Conservation (phyloP, 2,888 invertebrate genomes). For the Spialia ferax region DNA sequence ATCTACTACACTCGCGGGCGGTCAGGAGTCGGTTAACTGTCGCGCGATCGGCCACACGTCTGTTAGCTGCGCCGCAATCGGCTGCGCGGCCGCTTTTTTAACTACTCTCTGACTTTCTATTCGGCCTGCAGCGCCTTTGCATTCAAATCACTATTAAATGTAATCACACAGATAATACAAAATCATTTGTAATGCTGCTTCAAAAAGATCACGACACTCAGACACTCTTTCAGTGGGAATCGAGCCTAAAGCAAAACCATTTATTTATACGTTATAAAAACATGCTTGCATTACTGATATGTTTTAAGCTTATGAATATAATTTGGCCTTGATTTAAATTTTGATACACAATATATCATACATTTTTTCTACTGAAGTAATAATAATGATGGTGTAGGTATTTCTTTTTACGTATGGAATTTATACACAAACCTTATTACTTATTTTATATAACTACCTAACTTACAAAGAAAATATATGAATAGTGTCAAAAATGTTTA, state of each 20-base stretch:
- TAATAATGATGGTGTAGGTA: not conserved
- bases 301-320: conserved; percentile 36
- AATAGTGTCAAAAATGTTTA: not conserved
- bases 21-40: too few species aligned
- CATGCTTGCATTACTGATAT: conserved; percentile 30
- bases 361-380: not conserved
- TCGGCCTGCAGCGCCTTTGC: too few species aligned
- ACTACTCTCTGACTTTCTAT: too few species aligned
- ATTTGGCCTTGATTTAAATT: conserved; percentile 31
- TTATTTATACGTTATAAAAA: conserved; percentile 22
- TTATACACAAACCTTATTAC: not conserved
- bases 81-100: too few species aligned
- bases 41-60: too few species aligned
- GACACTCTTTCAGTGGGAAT: not conserved
- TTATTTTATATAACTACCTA: not conserved
- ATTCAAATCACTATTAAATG: too few species aligned
- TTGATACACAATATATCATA: conserved; percentile 9
- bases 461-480: not conserved
- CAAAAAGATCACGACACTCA: too few species aligned
- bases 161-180: too few species aligned
- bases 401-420: not conserved
- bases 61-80: too few species aligned
- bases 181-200: too few species aligned
- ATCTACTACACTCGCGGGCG: too few species aligned
- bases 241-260: not conserved